These are phyloP conservation scores for Anabacerthia variegaticeps DNA, from an alignment of 2,797 vertebrate species.

Conservation along the genomic window DNA sequence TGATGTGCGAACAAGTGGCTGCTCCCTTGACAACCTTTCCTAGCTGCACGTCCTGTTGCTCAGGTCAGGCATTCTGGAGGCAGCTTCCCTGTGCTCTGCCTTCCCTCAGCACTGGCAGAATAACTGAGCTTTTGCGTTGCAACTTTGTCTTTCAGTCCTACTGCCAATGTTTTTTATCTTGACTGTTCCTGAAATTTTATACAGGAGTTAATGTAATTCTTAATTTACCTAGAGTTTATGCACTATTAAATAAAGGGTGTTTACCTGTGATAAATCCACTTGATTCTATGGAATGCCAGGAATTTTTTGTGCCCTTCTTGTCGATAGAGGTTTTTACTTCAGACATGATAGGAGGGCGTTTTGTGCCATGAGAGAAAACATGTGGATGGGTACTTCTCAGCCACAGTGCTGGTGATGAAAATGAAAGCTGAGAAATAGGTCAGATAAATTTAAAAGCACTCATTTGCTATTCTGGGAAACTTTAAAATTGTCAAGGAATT, in stretches of 20 bases:
- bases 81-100: background rate
- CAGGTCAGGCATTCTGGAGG: background rate
- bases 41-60: background rate
- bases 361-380: background rate
- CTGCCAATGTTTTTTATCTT: background rate
- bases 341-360: background rate
- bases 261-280: background rate
- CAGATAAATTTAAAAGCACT: background rate
- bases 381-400: background rate
- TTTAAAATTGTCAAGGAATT: background rate
- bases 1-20: constrained; percentile 7
- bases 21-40: background rate
- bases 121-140: background rate
- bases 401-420: background rate
- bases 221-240: background rate
- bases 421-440: background rate
- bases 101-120: background rate
- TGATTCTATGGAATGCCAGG: background rate
- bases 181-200: background rate
- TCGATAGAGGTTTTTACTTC: background rate
- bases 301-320: background rate
- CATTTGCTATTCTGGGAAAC: background rate
- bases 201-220: background rate
- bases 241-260: background rate
- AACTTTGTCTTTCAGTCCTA: background rate